These are phyloP conservation scores for Euclidia mi DNA, from an alignment of 2,888 invertebrate species.

Conservation along the genomic window DNA sequence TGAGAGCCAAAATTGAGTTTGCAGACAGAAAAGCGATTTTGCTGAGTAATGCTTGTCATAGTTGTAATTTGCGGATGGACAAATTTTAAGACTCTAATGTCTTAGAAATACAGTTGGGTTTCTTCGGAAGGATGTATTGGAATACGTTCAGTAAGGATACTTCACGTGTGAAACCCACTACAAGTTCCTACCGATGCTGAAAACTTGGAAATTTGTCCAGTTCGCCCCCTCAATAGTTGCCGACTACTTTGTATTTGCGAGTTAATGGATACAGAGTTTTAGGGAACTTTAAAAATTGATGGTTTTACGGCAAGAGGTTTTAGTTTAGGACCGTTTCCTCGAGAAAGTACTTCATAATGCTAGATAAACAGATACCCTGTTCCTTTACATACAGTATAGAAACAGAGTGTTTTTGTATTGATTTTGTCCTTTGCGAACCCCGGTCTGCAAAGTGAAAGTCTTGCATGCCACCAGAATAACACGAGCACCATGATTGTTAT, in stretches of 20 bases:
- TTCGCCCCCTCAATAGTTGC: conserved; percentile 50
- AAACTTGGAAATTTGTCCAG: conserved; percentile 52
- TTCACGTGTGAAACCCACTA: no score
- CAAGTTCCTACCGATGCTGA: conserved; percentile 35
- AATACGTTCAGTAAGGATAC: conserved; percentile 7
- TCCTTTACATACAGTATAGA: no score
- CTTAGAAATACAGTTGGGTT: conserved; percentile 4
- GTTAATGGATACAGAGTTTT: conserved; percentile 21
- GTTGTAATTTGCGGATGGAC: conserved; percentile 23
- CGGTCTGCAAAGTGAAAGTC: no score
- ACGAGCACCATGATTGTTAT: no score
- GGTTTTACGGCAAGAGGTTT: no score
- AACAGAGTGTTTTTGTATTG: no score
- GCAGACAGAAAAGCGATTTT: conserved; percentile 23
- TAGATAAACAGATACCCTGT: no score
- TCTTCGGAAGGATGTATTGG: background rate
- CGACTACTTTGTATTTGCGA: conserved; percentile 50
- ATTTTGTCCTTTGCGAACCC: no score
- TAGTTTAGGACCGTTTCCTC: no score
- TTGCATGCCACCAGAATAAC: no score
- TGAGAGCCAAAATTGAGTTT: conserved; percentile 25
- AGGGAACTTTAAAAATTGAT: no score
- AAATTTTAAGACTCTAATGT: conserved; percentile 9
- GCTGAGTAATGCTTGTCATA: conserved; percentile 38
- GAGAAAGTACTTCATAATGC: no score